Evolutionary conservation across 2,797 vertebrate species (phyloP), one percentile per base, ranked within the genome.

Genomic region (Chaunax sp.): DNA sequence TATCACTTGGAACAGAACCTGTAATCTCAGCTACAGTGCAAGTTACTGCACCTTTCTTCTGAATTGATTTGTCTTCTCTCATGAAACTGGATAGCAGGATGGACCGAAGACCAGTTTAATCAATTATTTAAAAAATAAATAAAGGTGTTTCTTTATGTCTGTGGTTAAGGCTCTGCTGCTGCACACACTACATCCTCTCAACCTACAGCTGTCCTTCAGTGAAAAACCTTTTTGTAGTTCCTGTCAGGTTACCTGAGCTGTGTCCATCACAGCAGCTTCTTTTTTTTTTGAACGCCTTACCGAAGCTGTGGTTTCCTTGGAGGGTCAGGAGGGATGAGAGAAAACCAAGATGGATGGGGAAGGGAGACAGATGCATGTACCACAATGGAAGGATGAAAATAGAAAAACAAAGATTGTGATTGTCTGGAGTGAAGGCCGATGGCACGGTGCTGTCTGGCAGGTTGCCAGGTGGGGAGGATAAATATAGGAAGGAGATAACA

Each of bases 261-360:
- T 77, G 77, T 72, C 72, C 72, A 71, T 71, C 58, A 61, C 62
- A 71, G 57, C 63, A 69, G 41, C 70, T 69, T 75, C 69, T 89
- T 81, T 91, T 89, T 81, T 91, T 89, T 90, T 85, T 87, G 85
- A 81, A 80, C 7, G 3, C 35, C 60, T 61, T 75, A 52, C 73
- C 83, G 75, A 70, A 68, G 69, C 76, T 67, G 67, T 72, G 67
- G 59, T 69, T 77, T 78, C 38, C 65, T 46, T 25, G 20, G 64
- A 71, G 64, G 58, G 57, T 72, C 67, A 20, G 13, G 63, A 51
- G 44, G 51, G 54, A 67, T 28, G 49, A 46, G 53, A 68, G 45
- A 18, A 45, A 23, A 37, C 54, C 26, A 59, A 3, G 25, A 57
- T 5, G 28, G 47, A 64, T 40, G 30, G 47, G 51, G 16, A 57